Evolutionary conservation across 2,113 vertebrate genomes (phyloP).

Genomic region (Plecotus auritus): DNA sequence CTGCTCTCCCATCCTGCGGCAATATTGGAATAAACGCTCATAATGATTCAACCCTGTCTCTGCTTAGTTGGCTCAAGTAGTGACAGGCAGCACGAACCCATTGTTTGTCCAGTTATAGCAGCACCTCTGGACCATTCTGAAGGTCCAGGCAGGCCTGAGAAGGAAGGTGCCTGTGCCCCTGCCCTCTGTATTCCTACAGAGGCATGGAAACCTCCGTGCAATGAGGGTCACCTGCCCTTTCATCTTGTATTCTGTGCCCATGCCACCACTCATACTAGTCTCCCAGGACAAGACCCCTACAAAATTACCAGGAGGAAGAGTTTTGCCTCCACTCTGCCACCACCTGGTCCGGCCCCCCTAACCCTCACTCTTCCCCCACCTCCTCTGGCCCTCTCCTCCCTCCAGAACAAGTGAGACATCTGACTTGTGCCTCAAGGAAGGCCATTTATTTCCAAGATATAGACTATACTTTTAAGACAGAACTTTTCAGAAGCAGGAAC

Average conservation of each 20-base stretch:
- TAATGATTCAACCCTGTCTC: no score
- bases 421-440: slow-evolving; percentile 69
- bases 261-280: not conserved
- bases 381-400: not conserved
- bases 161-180: not conserved
- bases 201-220: not conserved
- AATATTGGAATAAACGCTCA: no score
- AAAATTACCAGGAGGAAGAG: not conserved
- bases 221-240: not conserved
- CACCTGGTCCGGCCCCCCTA: rapidly evolving
- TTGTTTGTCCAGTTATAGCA: not conserved
- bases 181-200: not conserved
- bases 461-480: slow-evolving; percentile 72
- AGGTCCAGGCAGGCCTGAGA: not conserved
- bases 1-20: no score
- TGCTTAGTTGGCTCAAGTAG: no score
- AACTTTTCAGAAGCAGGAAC: slow-evolving; percentile 73
- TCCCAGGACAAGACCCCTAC: not conserved
- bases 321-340: not conserved
- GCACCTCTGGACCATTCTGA: not conserved
- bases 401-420: slow-evolving; percentile 49
- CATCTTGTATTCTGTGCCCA: not conserved
- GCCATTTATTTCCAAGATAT: slow-evolving; percentile 84
- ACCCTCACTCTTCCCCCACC: not conserved
- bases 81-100: no score